A percentile compares a stretch with the other conserved stretches of the same genome.
phyloP scores from a whole-genome alignment of 64 coral and sea anemone species.

The Pachyseris speciosa region DNA sequence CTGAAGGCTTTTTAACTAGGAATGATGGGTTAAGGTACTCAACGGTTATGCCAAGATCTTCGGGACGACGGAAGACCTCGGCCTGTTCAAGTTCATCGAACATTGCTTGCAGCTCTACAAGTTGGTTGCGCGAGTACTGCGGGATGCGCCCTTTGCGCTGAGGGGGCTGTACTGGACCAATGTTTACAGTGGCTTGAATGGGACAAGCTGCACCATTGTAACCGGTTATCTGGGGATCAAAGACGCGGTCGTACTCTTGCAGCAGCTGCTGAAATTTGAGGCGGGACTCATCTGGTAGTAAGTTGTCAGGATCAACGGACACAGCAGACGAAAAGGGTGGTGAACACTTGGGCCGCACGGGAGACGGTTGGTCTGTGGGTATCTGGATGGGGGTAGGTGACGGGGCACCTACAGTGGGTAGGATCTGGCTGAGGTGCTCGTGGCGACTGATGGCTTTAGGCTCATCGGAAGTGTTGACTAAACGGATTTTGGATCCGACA shows the following conservation, averaged over 20 bases:
- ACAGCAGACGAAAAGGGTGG: constrained; percentile 5
- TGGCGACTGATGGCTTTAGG: neutral
- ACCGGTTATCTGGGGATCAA: constrained; percentile 27
- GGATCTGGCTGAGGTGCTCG: constrained; percentile 49
- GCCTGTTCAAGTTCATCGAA: constrained; percentile 39
- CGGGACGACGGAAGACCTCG: constrained; percentile 28
- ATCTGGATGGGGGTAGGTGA: neutral
- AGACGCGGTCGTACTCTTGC: constrained; percentile 26
- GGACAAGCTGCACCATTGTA: constrained; percentile 49
- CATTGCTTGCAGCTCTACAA: constrained; percentile 32
- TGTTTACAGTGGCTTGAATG: constrained; percentile 34
- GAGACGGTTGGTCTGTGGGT: neutral
- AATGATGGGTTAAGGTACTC: constrained; percentile 54
- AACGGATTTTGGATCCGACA: constrained; percentile 22
- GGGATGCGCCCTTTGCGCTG: constrained; percentile 54
- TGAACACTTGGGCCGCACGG: neutral
- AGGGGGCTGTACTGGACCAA: constrained; percentile 48
- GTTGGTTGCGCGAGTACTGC: constrained; percentile 42
- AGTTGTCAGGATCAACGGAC: constrained; percentile 19
- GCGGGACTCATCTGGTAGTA: neutral
- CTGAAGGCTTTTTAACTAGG: constrained; percentile 38
- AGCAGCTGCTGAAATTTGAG: neutral
- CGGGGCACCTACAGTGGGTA: neutral
- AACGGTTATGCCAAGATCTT: constrained; percentile 35
- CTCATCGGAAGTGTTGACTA: constrained; percentile 26